Base-by-base conservation (phyloP, 2,113 vertebrate genomes). In the Nothocercus julius region DNA sequence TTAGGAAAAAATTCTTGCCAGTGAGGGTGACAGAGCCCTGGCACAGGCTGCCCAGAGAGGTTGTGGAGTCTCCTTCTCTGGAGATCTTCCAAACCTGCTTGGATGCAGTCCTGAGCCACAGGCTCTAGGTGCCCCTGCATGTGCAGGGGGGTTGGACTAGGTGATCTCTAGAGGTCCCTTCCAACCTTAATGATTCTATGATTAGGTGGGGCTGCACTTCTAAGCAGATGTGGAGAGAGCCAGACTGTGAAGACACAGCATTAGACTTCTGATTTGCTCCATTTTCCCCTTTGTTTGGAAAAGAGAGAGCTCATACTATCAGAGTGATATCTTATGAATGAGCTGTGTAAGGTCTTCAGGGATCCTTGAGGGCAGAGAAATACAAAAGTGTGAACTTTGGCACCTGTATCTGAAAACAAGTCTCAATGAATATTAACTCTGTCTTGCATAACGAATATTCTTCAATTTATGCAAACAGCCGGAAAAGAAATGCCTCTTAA, bases 241-340 rank as follows among this genome's bases (percentile, higher is more conserved):
- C 58, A 30, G 58, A 1, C 20, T 58, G 3, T 7, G 10, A 82
- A 14, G 7, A 4, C 13, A 64, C 32, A 45, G 0, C 2, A 1
- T 66, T 36, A 44, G 44, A 66, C 91, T 94, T 77, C 59, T 51
- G 22, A 45, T 63, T 73, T 62, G 13, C 5, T 82, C 93, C 0
- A 5, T 82, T 87, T 93, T 85, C 5, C 27, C 82, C 72, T 83
- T 36, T 44, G 1, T 34, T 14, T 40, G 7, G 24, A 38, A 58
- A 79, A 3, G 7, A 79, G 58, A 51, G 49, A 61, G 32, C 59
- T 80, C 0, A 1, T 3, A 16, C 38, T 28, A 36, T 21, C 8
- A 19, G 27, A 20, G 34, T 82, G 28, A 7, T 49, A 34, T 32
- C 68, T 3, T n/a, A 0, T 36, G 44, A 49, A 76, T 13, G 18